Percentiles rank a stretch among this genome's conserved stretches.
phyloP scores from a whole-genome alignment of 2,113 vertebrate genomes.

The Vidua chalybeata region DNA sequence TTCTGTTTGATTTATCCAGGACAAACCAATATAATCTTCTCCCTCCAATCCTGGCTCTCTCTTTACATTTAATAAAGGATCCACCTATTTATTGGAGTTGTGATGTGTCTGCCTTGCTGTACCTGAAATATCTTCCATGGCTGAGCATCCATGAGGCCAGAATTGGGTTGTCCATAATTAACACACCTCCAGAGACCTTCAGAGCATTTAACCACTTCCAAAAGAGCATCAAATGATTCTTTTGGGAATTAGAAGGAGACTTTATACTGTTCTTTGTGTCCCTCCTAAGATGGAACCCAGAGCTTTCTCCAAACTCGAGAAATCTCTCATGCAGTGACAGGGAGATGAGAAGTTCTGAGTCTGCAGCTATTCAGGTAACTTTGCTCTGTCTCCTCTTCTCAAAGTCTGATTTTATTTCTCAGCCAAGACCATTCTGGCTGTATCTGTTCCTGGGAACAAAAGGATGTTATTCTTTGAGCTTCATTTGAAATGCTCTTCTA shows the following conservation, averaged over 20 bases:
- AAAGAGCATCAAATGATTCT: not conserved
- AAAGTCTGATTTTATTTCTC: constrained; percentile 22
- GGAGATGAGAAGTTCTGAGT: not conserved
- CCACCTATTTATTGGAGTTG: rapidly evolving
- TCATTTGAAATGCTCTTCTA: constrained; percentile 39
- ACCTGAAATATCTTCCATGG: not conserved
- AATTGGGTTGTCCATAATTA: not conserved
- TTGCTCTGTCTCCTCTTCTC: not conserved
- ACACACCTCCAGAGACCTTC: not conserved
- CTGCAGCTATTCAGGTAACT: constrained; percentile 12
- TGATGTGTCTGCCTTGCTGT: not conserved
- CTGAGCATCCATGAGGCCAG: not conserved
- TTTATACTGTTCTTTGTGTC: not conserved
- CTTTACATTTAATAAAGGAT: not conserved
- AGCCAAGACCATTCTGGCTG: constrained; percentile 21
- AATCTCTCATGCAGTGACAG: not conserved
- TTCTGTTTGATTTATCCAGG: not conserved
- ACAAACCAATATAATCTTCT: not conserved
- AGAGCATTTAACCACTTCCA: not conserved
- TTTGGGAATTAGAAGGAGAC: not conserved
- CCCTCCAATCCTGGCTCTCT: not conserved
- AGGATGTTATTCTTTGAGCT: constrained; percentile 38
- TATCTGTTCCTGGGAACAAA: constrained; percentile 33
- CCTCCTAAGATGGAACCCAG: not conserved
- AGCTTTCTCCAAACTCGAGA: not conserved